Base-by-base conservation (phyloP, 2,113 vertebrate genomes). In the Pan paniscus region DNA sequence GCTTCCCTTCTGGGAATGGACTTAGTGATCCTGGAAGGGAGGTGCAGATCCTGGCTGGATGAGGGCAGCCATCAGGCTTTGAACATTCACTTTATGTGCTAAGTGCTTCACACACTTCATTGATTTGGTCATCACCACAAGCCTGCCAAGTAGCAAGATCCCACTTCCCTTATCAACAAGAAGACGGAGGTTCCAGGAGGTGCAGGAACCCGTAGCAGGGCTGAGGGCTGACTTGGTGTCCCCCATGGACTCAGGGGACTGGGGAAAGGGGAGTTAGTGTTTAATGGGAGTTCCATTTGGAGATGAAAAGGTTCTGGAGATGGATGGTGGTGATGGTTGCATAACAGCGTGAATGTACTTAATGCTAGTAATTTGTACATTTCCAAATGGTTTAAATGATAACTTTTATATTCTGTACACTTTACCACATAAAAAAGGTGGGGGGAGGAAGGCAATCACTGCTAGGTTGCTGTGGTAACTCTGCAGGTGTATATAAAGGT, bases 401-500 rank as follows among this genome's bases (percentile, higher is more conserved):
- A 20, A 72, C 9, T 72, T 72, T 38, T n/a, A 8, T 70, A 35
- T 70, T 70, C 35, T n/a, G 67, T n/a, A 70, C 18, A 70, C n/a
- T 70, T 32, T 16, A 67, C 27, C 12, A 67, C 12, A 67, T 67
- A 22, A 38, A 38, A 38, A 38, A 11, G 68, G 35, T 38, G 7
- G 20, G 68, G 35, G 8, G n/a, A 70, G 17, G 67, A 93, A 84
- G 55, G 73, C 8, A 96, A 81, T 88, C 79, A 93, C 94, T 27
- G 43, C 16, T 87, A 93, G 91, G 95, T 87, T 97, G 16, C 64
- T 94, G 27, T 83, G 46, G 61, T 83, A 94, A 18, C 27, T 89
- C 92, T 97, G 96, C 92, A 98, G 64, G 72, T 97, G 64, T 96
- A 93, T 94, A 83, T 94, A 96, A 70, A 94, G 61, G 40, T 48